Percentiles rank a stretch among this genome's conserved stretches.
Conservation (phyloP, 2,888 invertebrate genomes). For the Hydropsyche betteni region DNA sequence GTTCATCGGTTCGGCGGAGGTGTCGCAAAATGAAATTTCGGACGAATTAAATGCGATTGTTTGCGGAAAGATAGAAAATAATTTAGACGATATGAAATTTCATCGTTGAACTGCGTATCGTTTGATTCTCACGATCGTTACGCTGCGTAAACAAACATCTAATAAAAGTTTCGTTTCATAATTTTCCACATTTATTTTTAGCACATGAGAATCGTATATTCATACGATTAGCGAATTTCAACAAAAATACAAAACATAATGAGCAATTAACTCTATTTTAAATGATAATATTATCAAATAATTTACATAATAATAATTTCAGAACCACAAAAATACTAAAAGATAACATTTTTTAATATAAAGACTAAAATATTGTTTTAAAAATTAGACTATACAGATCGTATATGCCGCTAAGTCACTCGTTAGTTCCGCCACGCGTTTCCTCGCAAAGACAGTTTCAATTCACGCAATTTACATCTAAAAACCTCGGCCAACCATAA, state of each 20-base stretch:
- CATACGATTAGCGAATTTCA: too few relatives aligned
- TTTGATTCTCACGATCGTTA: constrained; percentile 39
- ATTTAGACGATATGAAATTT: constrained; percentile 42
- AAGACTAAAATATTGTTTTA: too few relatives aligned
- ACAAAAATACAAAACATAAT: too few relatives aligned
- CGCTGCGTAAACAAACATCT: constrained; percentile 31
- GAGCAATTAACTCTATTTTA: too few relatives aligned
- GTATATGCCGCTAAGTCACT: too few relatives aligned
- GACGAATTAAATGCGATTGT: not conserved
- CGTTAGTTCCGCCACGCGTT: not conserved
- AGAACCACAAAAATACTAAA: too few relatives aligned
- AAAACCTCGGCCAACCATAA: not conserved
- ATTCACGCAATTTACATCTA: constrained; percentile 3
- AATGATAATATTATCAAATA: too few relatives aligned
- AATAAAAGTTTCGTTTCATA: not conserved
- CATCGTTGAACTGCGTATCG: constrained; percentile 41
- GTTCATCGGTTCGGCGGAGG: not conserved
- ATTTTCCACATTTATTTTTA: too few relatives aligned
- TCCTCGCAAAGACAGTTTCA: not conserved
- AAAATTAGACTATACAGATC: too few relatives aligned
- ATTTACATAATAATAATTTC: too few relatives aligned
- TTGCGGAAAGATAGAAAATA: not conserved
- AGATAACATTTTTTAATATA: too few relatives aligned
- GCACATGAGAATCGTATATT: too few relatives aligned
- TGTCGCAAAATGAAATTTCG: constrained; percentile 4